Evolutionary conservation across 2,888 invertebrate species (phyloP).

Genomic region (Agrotis clavis): DNA sequence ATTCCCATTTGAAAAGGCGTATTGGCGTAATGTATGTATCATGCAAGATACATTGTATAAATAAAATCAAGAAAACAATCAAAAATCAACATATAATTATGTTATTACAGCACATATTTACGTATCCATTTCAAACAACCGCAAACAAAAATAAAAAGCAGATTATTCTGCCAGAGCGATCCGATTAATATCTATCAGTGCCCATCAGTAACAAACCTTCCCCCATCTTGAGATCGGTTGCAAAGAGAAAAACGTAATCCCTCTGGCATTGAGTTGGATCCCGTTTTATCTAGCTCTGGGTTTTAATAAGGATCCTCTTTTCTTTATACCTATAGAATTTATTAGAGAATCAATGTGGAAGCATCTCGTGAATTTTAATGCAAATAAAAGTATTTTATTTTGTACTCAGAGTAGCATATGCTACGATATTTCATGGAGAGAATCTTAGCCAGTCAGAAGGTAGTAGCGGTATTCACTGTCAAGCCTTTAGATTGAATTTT

Average conservation of each 20-base stretch:
- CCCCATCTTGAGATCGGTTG: constrained; percentile 26
- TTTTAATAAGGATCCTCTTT: constrained; percentile 28
- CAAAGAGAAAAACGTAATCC: constrained; percentile 31
- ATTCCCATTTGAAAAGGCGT: too few relatives aligned
- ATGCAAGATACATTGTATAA: neutral
- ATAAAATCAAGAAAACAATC: neutral
- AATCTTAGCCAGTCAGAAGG: too few relatives aligned
- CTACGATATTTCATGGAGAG: too few relatives aligned
- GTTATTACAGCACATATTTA: neutral
- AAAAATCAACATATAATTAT: neutral
- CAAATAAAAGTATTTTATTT: neutral
- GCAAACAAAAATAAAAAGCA: constrained; percentile 6
- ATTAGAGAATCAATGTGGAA: constrained; percentile 4
- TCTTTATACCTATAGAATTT: constrained; percentile 13
- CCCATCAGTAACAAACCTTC: constrained; percentile 36
- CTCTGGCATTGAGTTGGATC: constrained; percentile 33
- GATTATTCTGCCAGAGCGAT: constrained; percentile 14
- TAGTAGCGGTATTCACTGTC: too few relatives aligned
- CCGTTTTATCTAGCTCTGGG: constrained; percentile 26
- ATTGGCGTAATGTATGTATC: too few relatives aligned
- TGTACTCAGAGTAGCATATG: too few relatives aligned
- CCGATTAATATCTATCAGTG: constrained; percentile 43
- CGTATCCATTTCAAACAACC: neutral
- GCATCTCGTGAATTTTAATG: neutral
- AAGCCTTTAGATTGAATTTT: too few relatives aligned